Evolutionary conservation across 2,888 invertebrate species (phyloP).

Genomic region (Tetragonisca angustula): DNA sequence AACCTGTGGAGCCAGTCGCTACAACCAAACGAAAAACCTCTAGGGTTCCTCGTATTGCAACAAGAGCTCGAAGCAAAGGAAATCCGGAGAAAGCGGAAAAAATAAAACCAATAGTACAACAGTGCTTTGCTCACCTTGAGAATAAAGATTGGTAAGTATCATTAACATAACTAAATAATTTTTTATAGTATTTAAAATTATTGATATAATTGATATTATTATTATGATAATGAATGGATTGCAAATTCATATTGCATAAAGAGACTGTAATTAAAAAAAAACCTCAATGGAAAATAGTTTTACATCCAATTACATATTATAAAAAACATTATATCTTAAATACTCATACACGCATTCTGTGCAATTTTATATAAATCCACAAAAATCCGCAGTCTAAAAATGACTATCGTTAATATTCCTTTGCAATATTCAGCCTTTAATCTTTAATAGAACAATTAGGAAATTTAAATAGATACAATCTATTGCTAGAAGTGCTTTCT

Average conservation of each 20-base stretch:
- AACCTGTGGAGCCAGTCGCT: slow-evolving; percentile 31
- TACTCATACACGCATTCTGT: too few species aligned
- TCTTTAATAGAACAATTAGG: background rate
- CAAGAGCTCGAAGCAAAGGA: slow-evolving; percentile 74
- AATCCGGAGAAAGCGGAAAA: slow-evolving; percentile 85
- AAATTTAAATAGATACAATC: background rate
- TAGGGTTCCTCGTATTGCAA: slow-evolving; percentile 71
- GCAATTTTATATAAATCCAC: too few species aligned
- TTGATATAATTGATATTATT: too few species aligned
- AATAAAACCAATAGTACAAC: slow-evolving; percentile 88
- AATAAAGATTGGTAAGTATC: slow-evolving; percentile 88
- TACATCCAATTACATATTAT: too few species aligned
- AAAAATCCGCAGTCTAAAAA: too few species aligned
- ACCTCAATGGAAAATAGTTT: too few species aligned
- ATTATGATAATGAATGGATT: too few species aligned
- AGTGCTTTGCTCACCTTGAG: slow-evolving; percentile 88
- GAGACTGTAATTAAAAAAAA: background rate
- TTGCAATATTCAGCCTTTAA: background rate
- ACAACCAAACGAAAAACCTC: slow-evolving; percentile 55
- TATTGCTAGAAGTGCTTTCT: background rate
- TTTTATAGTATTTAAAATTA: background rate
- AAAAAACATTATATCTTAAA: too few species aligned
- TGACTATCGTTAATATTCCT: background rate
- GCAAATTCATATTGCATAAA: too few species aligned
- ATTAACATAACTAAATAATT: background rate